These are phyloP conservation scores for Lepidochitona cinerea DNA, from an alignment of 2,888 invertebrate species.

Conservation along the genomic window DNA sequence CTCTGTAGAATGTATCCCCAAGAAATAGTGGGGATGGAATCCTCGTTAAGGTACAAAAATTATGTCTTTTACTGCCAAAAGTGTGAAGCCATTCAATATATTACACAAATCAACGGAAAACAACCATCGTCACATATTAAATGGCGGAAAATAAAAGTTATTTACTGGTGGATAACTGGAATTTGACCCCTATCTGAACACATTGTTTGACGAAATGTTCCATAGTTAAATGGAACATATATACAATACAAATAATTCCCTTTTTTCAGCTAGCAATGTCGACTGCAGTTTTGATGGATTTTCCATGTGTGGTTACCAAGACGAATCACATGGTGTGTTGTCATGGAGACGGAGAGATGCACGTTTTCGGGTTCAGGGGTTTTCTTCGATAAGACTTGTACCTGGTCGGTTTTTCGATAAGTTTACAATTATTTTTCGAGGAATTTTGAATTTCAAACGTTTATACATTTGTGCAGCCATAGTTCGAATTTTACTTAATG, in stretches of 20 bases:
- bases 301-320: conserved; percentile 2
- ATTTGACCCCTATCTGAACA: background rate
- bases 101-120: no score
- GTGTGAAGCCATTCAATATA: no score
- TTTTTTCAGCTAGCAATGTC: background rate
- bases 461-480: no score
- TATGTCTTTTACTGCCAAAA: no score
- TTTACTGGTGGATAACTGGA: no score
- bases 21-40: background rate
- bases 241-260: background rate
- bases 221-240: background rate
- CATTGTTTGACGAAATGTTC: background rate
- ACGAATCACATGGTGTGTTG: background rate
- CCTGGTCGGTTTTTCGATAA: background rate
- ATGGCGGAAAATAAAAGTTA: no score
- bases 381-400: background rate
- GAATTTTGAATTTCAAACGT: background rate
- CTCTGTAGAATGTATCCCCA: background rate
- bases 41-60: no score
- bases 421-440: background rate
- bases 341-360: background rate
- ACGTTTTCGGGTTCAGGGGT: background rate
- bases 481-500: no score
- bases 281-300: background rate
- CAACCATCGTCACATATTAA: no score